Percentiles rank a stretch among this genome's conserved stretches.
phyloP scores from a whole-genome alignment of 2,797 vertebrate species.

The Crocidura indochinensis region DNA sequence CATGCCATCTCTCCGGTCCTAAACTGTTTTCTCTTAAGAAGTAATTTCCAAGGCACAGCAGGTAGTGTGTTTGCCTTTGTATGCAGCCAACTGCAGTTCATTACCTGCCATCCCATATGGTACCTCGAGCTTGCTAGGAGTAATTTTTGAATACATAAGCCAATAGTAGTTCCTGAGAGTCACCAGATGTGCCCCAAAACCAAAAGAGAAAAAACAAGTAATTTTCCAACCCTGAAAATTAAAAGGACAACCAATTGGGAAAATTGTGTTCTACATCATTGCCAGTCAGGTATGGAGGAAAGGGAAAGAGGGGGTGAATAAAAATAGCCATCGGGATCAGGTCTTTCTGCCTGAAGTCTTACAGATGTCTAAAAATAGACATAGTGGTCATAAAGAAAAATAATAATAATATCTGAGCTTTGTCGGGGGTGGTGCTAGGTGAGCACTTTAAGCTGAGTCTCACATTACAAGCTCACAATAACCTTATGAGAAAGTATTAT shows the following conservation, averaged over 20 bases:
- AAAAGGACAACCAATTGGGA: slow-evolving; percentile 23
- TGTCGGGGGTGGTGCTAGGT: background rate
- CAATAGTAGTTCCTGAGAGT: too few species aligned
- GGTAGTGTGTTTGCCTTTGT: too few species aligned
- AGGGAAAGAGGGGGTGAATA: background rate
- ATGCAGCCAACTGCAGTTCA: too few species aligned
- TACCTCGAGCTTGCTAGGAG: too few species aligned
- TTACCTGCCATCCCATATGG: too few species aligned
- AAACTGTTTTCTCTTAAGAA: slow-evolving; percentile 49
- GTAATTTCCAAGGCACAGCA: background rate
- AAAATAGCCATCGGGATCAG: background rate
- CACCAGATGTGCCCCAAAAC: too few species aligned
- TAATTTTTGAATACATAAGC: too few species aligned
- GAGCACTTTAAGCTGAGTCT: slow-evolving; percentile 39
- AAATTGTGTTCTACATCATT: background rate
- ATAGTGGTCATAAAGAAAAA: background rate
- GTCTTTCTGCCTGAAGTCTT: slow-evolving; percentile 4
- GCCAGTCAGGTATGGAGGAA: background rate
- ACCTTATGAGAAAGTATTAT: background rate
- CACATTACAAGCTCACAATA: slow-evolving; percentile 54
- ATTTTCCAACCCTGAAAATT: slow-evolving; percentile 32
- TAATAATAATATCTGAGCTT: slow-evolving; percentile 24
- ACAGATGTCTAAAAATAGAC: background rate
- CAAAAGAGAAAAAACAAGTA: too few species aligned
- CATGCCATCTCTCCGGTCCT: too few species aligned